phyloP scores from a whole-genome alignment of 2,888 invertebrate genomes.

The Suillia variegata region DNA sequence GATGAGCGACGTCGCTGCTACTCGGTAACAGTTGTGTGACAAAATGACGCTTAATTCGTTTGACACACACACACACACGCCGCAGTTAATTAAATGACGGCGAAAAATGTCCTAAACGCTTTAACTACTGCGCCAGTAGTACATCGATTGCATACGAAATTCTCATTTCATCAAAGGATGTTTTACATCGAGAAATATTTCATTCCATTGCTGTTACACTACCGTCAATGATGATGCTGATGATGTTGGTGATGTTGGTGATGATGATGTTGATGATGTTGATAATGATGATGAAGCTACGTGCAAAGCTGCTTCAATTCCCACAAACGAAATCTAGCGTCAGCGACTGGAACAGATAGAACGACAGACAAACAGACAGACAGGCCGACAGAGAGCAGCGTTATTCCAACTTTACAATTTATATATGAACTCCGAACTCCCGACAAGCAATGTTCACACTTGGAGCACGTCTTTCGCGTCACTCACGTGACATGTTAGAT shows the following conservation, averaged over 20 bases:
- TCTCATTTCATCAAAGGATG: conserved; percentile 8
- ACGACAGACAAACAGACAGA: too few species aligned
- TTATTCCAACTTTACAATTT: too few species aligned
- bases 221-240: not conserved
- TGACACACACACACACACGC: conserved; percentile 7
- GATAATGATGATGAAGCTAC: too few species aligned
- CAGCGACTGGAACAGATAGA: not conserved
- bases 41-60: not conserved
- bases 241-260: not conserved
- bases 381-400: too few species aligned
- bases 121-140: not conserved
- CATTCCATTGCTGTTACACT: not conserved
- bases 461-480: conserved; percentile 19
- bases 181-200: not conserved
- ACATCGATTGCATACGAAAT: conserved; percentile 10
- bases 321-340: too few species aligned
- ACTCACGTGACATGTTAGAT: conserved; percentile 4
- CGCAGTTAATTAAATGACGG: conserved; percentile 53
- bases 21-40: too few species aligned
- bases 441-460: conserved; percentile 12
- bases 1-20: too few species aligned
- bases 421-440: not conserved
- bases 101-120: conserved; percentile 39
- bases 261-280: not conserved
- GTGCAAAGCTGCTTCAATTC: not conserved